These are phyloP conservation scores for Neodiprion fabricii DNA, from an alignment of 1,140 invertebrate species.

Conservation along the genomic window DNA sequence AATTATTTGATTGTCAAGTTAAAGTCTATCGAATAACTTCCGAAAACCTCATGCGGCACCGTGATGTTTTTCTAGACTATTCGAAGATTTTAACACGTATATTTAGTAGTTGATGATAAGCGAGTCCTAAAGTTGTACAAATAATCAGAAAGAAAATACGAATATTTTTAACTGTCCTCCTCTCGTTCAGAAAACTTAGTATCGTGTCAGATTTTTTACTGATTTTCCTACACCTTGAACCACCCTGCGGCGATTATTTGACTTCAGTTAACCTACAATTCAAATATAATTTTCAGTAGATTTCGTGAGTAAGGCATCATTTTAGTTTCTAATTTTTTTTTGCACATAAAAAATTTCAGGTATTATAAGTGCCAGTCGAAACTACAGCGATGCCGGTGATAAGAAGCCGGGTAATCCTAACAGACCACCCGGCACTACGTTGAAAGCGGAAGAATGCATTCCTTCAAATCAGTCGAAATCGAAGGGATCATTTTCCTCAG, in stretches of 20 bases:
- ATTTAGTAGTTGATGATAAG: not conserved
- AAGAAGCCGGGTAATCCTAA: conserved; percentile 36
- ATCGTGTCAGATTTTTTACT: not conserved
- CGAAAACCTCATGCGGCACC: not conserved
- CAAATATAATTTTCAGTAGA: not conserved
- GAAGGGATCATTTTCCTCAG: conserved; percentile 20
- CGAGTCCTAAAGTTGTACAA: not conserved
- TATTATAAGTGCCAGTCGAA: conserved; percentile 35
- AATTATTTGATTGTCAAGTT: not conserved
- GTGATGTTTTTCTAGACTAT: not conserved
- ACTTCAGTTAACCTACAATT: not conserved
- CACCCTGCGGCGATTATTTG: not conserved
- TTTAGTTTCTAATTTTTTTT: conserved; percentile 19
- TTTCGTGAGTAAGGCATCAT: conserved; percentile 9
- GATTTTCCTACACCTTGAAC: not conserved
- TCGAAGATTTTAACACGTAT: not conserved
- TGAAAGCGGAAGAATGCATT: conserved; percentile 49
- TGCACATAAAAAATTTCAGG: conserved; percentile 27
- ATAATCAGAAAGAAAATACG: not conserved
- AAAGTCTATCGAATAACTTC: too few species aligned
- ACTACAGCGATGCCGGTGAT: conserved; percentile 38
- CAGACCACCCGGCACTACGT: conserved; percentile 38
- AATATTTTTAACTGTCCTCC: not conserved
- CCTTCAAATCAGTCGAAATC: conserved; percentile 26
- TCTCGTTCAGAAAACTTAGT: not conserved